Base-by-base conservation (phyloP, 1,140 invertebrate species). In the Ostrea denselamellosa region DNA sequence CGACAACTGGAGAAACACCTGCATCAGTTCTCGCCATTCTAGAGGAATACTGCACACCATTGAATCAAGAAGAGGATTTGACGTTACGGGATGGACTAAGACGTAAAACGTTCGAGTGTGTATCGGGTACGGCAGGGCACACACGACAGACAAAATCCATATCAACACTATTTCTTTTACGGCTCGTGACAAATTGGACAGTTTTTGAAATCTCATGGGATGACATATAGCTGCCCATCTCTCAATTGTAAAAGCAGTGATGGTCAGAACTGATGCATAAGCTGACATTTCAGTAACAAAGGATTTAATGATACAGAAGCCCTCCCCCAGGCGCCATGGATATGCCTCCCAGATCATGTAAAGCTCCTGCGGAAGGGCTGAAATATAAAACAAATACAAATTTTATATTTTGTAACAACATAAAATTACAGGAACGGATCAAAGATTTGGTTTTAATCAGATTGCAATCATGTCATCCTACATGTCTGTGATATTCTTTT, bases 151-250 rank as follows among this genome's bases (percentile, higher is more conserved):
- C 0, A 97, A 92, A 0, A 97, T 92, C 98, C 98, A 99, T 8
- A 98, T 95, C 8, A 95, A 95, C 2, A 96, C 94, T 77, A 98
- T 98, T 82, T 98, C 97, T 54, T 97, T 96, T 22, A 97, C 92
- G 0, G 97, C 97, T 51, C 97, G 95, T 84, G 97, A 96, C 58
- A 98, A 95, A 12, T 97, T 97, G 0, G 97, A 97, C 95, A 98
- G 97, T 3, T 97, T 98, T 92, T 98, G 97, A 0, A 97, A 97
- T 90, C 97, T 95, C 88, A 99, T 97, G 2, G 98, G 98, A 94
- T 98, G 97, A 94, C 98, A 99, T 90, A 99, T 98, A 19, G 98
- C 98, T 28, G 99, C 96, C 94, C 99, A 99, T 87, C 98, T 94
- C 94, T 99, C 98, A 12, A 98, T 96, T 0, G 98, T 99, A 95